Evolutionary conservation across 2,797 vertebrate species (phyloP).

Genomic region (Pangasius krempfi): DNA sequence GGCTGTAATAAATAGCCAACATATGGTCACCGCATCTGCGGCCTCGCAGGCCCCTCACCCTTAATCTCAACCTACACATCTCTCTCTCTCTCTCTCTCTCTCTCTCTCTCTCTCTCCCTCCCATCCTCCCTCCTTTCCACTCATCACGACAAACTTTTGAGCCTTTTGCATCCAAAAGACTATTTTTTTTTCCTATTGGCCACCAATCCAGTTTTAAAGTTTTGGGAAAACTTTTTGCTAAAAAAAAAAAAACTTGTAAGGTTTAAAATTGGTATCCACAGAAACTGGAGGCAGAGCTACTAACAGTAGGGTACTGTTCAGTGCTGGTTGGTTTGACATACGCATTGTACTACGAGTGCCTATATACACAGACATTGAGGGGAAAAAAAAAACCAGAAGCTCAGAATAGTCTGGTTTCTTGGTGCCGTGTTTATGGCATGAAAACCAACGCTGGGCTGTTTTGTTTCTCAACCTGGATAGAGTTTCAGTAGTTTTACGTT

Average conservation of each 20-base stretch:
- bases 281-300: background rate
- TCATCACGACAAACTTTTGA: background rate
- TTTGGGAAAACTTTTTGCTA: background rate
- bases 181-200: background rate
- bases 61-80: slow-evolving; percentile 52
- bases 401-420: slow-evolving; percentile 8
- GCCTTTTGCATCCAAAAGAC: background rate
- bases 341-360: background rate
- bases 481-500: background rate
- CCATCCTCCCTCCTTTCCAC: slow-evolving; percentile 29
- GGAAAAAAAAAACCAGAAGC: background rate
- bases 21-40: slow-evolving; percentile 68
- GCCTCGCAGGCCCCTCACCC: slow-evolving; percentile 40
- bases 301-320: background rate
- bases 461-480: background rate
- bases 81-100: slow-evolving; percentile 42
- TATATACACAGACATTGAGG: background rate
- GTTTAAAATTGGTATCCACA: background rate
- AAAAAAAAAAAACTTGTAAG: background rate
- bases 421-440: slow-evolving; percentile 1
- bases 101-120: slow-evolving; percentile 39
- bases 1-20: slow-evolving; percentile 73
- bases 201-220: background rate
- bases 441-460: background rate
- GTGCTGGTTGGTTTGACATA: background rate